Evolutionary conservation across 2,113 vertebrate species (phyloP).

Genomic region (Cyrtonyx montezumae): DNA sequence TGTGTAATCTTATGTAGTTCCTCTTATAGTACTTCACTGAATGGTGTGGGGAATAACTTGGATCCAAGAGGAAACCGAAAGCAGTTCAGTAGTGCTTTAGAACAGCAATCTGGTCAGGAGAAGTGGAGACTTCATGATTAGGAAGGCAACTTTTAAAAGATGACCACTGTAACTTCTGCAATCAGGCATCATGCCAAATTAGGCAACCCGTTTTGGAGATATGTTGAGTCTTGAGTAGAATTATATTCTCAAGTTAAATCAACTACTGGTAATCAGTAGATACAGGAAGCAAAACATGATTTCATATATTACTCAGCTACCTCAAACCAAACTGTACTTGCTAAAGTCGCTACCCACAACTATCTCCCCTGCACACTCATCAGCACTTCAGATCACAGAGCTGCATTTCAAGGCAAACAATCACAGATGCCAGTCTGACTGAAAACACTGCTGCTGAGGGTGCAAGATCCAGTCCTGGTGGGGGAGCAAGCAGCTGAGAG

Average conservation of each 20-base stretch:
- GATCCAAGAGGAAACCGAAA: background rate
- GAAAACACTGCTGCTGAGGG: background rate
- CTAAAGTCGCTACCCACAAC: background rate
- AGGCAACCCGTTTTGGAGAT: background rate
- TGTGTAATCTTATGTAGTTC: accelerated
- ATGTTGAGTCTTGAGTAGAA: background rate
- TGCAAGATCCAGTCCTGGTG: background rate
- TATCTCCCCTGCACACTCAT: background rate
- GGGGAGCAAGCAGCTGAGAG: background rate
- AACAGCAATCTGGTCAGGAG: background rate
- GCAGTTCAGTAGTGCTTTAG: background rate
- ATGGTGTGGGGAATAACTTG: background rate
- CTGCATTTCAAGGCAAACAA: background rate
- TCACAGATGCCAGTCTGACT: background rate
- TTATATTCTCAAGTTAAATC: background rate
- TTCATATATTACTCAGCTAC: conserved; percentile 23
- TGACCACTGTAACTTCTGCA: background rate
- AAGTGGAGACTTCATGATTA: background rate
- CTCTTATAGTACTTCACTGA: background rate
- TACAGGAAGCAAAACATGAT: background rate
- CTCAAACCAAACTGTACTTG: background rate
- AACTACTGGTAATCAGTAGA: background rate
- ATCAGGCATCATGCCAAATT: background rate
- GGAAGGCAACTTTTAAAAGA: background rate
- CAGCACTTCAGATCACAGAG: background rate